Percentiles rank a stretch among this genome's conserved stretches.
Evolutionary conservation across 2,113 vertebrate species (phyloP).

Genomic region (Oreochromis spilurus): DNA sequence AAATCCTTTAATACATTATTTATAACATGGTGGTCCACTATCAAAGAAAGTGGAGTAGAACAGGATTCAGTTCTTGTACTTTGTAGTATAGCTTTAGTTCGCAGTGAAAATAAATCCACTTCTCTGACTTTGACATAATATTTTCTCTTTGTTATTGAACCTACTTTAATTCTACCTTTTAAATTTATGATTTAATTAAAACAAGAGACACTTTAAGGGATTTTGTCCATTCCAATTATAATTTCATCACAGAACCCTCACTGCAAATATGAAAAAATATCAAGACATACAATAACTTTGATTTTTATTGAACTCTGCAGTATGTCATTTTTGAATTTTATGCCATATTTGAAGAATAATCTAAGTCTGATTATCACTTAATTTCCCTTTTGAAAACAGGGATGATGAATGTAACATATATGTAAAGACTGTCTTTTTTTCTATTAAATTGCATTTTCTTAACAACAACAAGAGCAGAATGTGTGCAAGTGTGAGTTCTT

Average conservation of each 20-base stretch:
- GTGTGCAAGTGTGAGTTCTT: neutral
- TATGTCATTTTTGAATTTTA: neutral
- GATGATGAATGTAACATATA: neutral
- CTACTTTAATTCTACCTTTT: conserved; percentile 46
- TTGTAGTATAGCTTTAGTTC: conserved; percentile 60
- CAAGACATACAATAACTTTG: neutral
- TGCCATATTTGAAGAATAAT: neutral
- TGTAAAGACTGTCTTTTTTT: neutral
- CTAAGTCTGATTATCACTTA: neutral
- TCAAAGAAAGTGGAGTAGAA: conserved; percentile 71
- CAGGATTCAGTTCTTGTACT: conserved; percentile 61
- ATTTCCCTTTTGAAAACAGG: neutral
- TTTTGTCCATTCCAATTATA: conserved; percentile 8
- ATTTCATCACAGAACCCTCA: conserved; percentile 8
- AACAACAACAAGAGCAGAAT: neutral
- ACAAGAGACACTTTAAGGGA: conserved; percentile 16
- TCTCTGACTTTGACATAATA: conserved; percentile 61
- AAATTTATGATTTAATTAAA: conserved; percentile 53
- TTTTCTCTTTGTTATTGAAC: conserved; percentile 56
- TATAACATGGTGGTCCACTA: conserved; percentile 68
- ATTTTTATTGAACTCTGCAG: neutral
- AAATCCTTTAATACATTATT: conserved; percentile 79
- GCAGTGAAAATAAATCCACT: conserved; percentile 49
- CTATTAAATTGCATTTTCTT: neutral
- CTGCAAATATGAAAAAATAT: neutral